Evolutionary conservation across 2,888 invertebrate species (phyloP), one percentile per base, ranked within the genome.

Genomic region (Stenodema calcarata): DNA sequence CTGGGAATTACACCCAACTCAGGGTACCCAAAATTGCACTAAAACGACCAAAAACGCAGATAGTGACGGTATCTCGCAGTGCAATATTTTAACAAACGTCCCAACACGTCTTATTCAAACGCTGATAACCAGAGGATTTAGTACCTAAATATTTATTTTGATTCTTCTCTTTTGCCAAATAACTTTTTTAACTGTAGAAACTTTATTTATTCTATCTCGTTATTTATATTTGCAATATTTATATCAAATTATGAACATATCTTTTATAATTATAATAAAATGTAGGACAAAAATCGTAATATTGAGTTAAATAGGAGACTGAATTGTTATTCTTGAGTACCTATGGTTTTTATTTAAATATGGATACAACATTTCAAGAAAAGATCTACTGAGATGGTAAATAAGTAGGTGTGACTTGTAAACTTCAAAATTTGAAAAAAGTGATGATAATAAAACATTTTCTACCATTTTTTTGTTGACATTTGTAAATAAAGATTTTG

Each of bases 271-370:
- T 30, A 82, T 62, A 41, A 41, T 78, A 23, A 23, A 27, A 27
- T 16, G 23, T 23, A 78, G 11, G 44, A 42, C 23, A 82, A 42
- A 81, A 62, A 82, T 35, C 1, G 54, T 82, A 69, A 41, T 62
- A 82, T 82, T 80, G 80, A 82, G 62, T 82, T 82, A 82, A 54
- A 82, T 82, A 82, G 82, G 82, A 82, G 82, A 82, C 82, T 82
- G 82, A 82, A 82, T 82, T 82, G 78, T 78, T 78, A 78, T 41
- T 78, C 78, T 78, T 44, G 47, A 23, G 62, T 62, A 75, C 73
- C 35, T 75, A 75, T 75, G 30, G 73, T 35, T 35, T 75, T 41
- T 41, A 75, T 41, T 35, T 75, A 35, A 75, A 41, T 35, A 75
- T 18, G 16, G 73, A 75, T 75, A 41, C 35, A 41, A 75, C 73